Evolutionary conservation across 1,140 invertebrate species (phyloP).

Genomic region (Hylyphantes graminicola): DNA sequence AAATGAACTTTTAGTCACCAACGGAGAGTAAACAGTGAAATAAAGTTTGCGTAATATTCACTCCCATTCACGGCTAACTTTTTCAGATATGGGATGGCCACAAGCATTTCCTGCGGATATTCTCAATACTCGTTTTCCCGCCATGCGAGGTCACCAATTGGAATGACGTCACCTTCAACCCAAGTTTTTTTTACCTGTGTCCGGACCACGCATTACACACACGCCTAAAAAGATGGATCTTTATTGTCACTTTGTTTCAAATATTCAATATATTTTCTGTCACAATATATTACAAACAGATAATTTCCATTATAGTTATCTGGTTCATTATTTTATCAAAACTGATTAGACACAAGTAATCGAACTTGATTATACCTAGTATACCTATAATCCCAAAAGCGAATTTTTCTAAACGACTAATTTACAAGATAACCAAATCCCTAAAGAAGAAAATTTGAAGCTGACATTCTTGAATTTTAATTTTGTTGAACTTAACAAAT

Average conservation of each 20-base stretch:
- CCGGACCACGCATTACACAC: neutral
- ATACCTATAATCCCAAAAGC: too few relatives aligned
- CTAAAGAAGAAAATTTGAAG: too few relatives aligned
- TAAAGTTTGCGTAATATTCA: neutral
- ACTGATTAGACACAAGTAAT: too few relatives aligned
- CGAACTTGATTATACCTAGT: too few relatives aligned
- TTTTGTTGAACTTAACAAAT: too few relatives aligned
- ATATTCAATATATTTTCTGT: neutral
- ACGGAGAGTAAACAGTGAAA: neutral
- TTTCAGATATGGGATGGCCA: neutral
- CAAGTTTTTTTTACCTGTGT: conserved; percentile 3
- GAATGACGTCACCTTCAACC: conserved; percentile 12
- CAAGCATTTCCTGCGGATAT: conserved; percentile 38
- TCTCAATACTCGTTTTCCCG: conserved; percentile 25
- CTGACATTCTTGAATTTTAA: too few relatives aligned
- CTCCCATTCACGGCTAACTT: conserved; percentile 3
- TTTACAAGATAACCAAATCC: too few relatives aligned
- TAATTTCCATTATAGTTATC: too few relatives aligned
- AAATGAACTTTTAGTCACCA: neutral
- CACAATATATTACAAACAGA: too few relatives aligned
- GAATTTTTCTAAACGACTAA: too few relatives aligned
- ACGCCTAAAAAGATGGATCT: neutral
- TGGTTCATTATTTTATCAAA: too few relatives aligned
- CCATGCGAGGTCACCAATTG: conserved; percentile 29
- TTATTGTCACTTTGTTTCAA: neutral